A percentile compares a stretch with the other conserved stretches of the same genome.
Evolutionary conservation across 2,888 invertebrate species (phyloP).

Genomic region (Nymphalis polychloros): DNA sequence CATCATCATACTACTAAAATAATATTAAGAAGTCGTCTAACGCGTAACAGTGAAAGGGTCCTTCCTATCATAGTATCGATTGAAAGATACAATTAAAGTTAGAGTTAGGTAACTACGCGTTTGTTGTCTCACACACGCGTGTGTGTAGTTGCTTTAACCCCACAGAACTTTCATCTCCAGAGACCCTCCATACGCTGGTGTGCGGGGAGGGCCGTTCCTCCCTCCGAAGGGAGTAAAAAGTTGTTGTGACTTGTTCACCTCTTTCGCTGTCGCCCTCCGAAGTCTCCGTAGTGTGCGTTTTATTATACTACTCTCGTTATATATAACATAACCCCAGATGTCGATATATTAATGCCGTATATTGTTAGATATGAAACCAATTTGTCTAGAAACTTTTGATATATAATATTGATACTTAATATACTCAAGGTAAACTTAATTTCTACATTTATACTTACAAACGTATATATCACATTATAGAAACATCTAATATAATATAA

Average conservation of each 20-base stretch:
- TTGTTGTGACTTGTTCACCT: constrained; percentile 81
- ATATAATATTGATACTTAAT: background rate
- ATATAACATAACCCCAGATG: constrained; percentile 14
- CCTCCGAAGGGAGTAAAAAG: constrained; percentile 79
- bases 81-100: constrained; percentile 82
- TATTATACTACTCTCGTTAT: constrained; percentile 45
- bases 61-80: constrained; percentile 64
- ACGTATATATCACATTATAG: too few species aligned
- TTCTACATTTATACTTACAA: too few species aligned
- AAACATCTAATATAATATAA: too few species aligned
- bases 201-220: constrained; percentile 58
- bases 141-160: constrained; percentile 71
- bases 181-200: constrained; percentile 60
- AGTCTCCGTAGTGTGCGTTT: constrained; percentile 60
- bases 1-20: background rate
- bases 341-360: constrained; percentile 2
- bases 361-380: constrained; percentile 2
- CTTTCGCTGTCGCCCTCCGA: constrained; percentile 79
- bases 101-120: constrained; percentile 78
- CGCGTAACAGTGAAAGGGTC: constrained; percentile 25
- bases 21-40: background rate
- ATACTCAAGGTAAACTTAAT: background rate
- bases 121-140: constrained; percentile 73
- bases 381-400: background rate
- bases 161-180: constrained; percentile 80